phyloP scores from a whole-genome alignment of 2,113 vertebrate species.

The Psittacus erithacus region DNA sequence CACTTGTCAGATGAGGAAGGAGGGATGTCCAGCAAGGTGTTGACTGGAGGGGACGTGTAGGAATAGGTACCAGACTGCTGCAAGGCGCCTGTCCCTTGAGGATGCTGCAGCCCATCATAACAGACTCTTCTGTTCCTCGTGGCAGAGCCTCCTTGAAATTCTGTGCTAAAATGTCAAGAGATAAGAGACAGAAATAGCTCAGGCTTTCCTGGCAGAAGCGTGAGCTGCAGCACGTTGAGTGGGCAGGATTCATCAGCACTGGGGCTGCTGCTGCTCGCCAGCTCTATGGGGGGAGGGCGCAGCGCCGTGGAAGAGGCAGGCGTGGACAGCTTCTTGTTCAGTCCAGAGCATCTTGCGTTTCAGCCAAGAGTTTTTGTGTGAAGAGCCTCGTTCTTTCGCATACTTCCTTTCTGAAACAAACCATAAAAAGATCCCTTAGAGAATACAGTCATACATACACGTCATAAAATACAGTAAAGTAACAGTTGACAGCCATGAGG shows the following conservation, averaged over 20 bases:
- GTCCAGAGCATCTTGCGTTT: neutral
- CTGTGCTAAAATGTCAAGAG: neutral
- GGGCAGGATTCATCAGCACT: neutral
- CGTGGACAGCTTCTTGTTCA: neutral
- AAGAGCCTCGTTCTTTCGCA: neutral
- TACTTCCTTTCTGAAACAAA: constrained; percentile 12
- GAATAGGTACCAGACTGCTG: neutral
- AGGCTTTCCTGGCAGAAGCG: neutral
- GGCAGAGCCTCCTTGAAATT: neutral
- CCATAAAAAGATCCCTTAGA: neutral
- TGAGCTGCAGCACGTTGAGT: neutral
- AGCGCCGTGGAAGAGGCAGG: neutral
- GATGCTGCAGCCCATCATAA: neutral
- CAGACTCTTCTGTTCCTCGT: rapidly evolving
- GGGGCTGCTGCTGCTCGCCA: neutral
- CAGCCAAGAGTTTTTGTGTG: constrained; percentile 4
- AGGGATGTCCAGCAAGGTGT: neutral
- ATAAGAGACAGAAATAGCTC: constrained; percentile 3
- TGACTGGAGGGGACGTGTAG: neutral
- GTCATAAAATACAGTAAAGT: constrained; percentile 14
- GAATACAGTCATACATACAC: neutral
- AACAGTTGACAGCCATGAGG: constrained; percentile 11
- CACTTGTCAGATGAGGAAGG: neutral
- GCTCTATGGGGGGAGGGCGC: neutral
- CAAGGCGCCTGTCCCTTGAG: rapidly evolving